These are phyloP conservation scores for Nannoperca obscura DNA, from an alignment of 2,797 vertebrate genomes.

Conservation along the genomic window DNA sequence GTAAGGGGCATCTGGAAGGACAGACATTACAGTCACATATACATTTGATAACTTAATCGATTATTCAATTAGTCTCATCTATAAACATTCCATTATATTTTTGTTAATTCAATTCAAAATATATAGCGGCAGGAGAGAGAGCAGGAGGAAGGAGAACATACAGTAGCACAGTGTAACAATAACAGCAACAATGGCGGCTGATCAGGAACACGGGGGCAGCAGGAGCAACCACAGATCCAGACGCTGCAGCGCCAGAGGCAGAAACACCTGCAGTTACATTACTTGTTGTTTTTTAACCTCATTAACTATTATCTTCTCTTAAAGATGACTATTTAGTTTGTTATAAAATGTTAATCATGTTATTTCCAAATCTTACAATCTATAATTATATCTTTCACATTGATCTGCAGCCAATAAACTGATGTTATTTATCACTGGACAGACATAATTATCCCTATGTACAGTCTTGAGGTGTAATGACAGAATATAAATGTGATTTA, in stretches of 20 bases:
- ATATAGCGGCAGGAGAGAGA: too few species aligned
- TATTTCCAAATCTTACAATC: neutral
- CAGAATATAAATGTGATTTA: neutral
- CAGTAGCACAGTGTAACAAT: too few species aligned
- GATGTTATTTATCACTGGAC: neutral
- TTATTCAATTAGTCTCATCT: too few species aligned
- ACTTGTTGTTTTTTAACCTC: neutral
- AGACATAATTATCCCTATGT: neutral
- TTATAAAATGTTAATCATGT: neutral
- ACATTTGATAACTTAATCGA: neutral
- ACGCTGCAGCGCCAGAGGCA: too few species aligned
- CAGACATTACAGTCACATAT: neutral
- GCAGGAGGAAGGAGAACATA: too few species aligned
- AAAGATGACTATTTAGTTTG: neutral
- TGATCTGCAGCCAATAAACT: neutral
- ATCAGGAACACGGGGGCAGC: too few species aligned
- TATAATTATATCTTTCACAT: neutral
- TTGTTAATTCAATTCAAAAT: too few species aligned
- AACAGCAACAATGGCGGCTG: too few species aligned
- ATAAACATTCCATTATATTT: too few species aligned
- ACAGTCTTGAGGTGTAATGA: neutral
- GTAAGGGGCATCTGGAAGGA: slow-evolving; percentile 3
- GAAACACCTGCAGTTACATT: neutral
- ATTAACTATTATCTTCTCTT: neutral
- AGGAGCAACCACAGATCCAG: too few species aligned